phyloP scores from a whole-genome alignment of 2,113 vertebrate species.

The Coturnix japonica region DNA sequence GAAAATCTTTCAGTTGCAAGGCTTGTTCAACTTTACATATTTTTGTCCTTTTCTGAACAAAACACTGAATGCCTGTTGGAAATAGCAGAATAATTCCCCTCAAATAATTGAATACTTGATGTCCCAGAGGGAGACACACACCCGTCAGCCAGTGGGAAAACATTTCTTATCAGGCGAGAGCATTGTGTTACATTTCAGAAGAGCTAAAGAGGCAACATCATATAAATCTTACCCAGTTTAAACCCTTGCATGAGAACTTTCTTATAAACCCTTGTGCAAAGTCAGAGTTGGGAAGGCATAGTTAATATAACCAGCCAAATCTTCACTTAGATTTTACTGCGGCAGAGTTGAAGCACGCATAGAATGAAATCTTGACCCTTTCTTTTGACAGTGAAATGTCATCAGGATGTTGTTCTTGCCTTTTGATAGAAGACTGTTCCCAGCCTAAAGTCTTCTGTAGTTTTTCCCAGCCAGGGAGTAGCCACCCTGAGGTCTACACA shows the following conservation, averaged over 20 bases:
- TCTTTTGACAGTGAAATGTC: not conserved
- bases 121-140: not conserved
- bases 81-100: not conserved
- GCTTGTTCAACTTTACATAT: not conserved
- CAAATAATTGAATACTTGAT: not conserved
- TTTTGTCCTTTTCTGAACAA: not conserved
- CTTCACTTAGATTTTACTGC: not conserved
- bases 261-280: not conserved
- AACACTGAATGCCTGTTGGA: not conserved
- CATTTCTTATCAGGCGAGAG: not conserved
- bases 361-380: not conserved
- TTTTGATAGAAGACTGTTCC: not conserved
- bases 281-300: not conserved
- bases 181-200: not conserved
- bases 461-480: not conserved
- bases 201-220: not conserved
- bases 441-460: not conserved
- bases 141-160: not conserved
- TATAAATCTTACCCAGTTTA: not conserved
- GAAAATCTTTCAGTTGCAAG: not conserved
- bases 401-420: not conserved
- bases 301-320: not conserved
- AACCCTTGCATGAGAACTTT: not conserved
- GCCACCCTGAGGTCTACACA: not conserved
- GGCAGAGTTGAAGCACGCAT: accelerated